These are phyloP conservation scores for Ptilodon capucinus DNA, from an alignment of 2,888 invertebrate genomes.

Conservation along the genomic window DNA sequence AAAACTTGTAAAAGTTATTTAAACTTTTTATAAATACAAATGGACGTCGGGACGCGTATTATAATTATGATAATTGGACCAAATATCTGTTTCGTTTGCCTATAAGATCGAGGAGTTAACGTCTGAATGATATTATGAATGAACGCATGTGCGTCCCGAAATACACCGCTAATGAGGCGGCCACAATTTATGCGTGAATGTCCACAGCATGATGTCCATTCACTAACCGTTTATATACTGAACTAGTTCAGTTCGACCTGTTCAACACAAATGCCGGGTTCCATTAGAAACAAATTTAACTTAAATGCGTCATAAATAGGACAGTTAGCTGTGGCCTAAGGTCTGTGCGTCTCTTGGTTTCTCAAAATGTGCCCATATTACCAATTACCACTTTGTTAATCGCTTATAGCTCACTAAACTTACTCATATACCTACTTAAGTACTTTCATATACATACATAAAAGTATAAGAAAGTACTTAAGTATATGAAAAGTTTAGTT, in stretches of 20 bases:
- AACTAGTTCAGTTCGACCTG: constrained; percentile 4
- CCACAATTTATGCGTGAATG: constrained; percentile 44
- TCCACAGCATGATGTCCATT: constrained; percentile 38
- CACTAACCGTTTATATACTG: constrained; percentile 25
- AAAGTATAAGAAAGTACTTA: too few species aligned
- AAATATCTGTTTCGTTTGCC: constrained; percentile 4
- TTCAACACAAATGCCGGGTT: neutral
- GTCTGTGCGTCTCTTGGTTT: too few species aligned
- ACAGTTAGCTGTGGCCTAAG: too few species aligned
- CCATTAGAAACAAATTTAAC: too few species aligned
- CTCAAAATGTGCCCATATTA: too few species aligned
- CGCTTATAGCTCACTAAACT: too few species aligned
- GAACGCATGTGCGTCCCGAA: constrained; percentile 56
- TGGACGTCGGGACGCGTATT: neutral
- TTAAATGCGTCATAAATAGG: too few species aligned
- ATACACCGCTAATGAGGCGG: constrained; percentile 49
- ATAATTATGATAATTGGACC: neutral
- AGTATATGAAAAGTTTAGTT: too few species aligned
- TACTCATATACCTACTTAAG: too few species aligned
- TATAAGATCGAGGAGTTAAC: constrained; percentile 1
- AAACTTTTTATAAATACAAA: too few species aligned
- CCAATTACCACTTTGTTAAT: too few species aligned
- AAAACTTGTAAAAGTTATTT: neutral
- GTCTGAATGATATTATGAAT: constrained; percentile 49
- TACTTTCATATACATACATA: too few species aligned